Evolutionary conservation across 2,888 invertebrate genomes (phyloP).

Genomic region (Mythimna impura): DNA sequence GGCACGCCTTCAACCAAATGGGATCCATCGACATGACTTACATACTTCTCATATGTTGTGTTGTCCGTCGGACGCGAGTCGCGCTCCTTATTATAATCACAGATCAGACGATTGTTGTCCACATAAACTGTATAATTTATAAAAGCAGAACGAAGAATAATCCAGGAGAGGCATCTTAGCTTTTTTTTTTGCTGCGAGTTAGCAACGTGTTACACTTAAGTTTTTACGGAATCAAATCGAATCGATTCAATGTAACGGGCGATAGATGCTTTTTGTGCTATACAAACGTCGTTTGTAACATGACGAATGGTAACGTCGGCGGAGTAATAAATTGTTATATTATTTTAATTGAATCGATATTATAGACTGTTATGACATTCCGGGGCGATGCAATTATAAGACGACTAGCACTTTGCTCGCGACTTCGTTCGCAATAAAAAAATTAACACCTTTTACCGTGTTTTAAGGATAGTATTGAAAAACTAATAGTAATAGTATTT

Average conservation of each 20-base stretch:
- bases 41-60: slow-evolving; percentile 68
- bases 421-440: too few relatives aligned
- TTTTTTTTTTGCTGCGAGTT: slow-evolving; percentile 77
- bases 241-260: slow-evolving; percentile 73
- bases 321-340: slow-evolving; percentile 56
- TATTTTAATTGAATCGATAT: slow-evolving; percentile 61
- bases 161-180: slow-evolving; percentile 72
- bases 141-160: slow-evolving; percentile 81
- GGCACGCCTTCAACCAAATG: slow-evolving; percentile 76
- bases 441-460: too few relatives aligned
- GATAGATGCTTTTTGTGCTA: slow-evolving; percentile 72
- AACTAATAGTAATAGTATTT: too few relatives aligned
- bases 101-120: slow-evolving; percentile 88
- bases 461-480: too few relatives aligned
- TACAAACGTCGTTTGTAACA: slow-evolving; percentile 70
- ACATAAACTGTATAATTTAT: slow-evolving; percentile 89
- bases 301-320: slow-evolving; percentile 68
- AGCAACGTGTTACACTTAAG: slow-evolving; percentile 78
- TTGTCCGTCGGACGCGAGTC: slow-evolving; percentile 83
- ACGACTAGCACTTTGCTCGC: slow-evolving; percentile 3
- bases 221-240: slow-evolving; percentile 77
- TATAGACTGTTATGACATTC: slow-evolving; percentile 56
- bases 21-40: slow-evolving; percentile 75
- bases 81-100: slow-evolving; percentile 88
- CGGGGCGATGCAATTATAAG: slow-evolving; percentile 53